A percentile compares a stretch with the other conserved stretches of the same genome.
Conservation (phyloP, 2,113 vertebrate species). For the Maccullochella peelii region DNA sequence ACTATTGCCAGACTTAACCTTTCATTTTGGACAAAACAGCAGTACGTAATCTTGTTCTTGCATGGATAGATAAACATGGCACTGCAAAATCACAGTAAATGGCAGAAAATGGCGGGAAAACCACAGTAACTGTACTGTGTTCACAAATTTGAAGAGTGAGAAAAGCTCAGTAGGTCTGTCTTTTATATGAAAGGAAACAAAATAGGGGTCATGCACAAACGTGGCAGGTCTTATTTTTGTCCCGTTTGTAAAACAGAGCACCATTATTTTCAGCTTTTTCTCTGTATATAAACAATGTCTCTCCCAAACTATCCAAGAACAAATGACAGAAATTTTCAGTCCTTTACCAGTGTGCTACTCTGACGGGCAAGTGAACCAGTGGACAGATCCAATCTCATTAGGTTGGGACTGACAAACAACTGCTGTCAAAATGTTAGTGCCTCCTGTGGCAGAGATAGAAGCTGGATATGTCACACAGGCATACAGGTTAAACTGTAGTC, state of each 20-base stretch:
- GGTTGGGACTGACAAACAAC: constrained; percentile 75
- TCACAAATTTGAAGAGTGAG: neutral
- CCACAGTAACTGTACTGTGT: neutral
- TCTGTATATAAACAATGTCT: constrained; percentile 12
- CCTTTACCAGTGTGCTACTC: constrained; percentile 39
- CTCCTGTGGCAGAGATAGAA: constrained; percentile 72
- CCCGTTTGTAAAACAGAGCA: neutral
- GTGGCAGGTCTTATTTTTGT: constrained; percentile 3
- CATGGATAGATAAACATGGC: neutral
- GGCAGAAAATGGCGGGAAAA: neutral
- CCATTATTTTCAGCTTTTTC: neutral
- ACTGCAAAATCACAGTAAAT: neutral
- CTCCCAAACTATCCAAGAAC: constrained; percentile 29
- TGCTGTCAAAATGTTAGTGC: constrained; percentile 78
- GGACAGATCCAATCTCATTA: constrained; percentile 73
- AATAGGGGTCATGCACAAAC: neutral
- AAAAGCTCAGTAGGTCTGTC: neutral
- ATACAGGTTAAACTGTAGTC: constrained; percentile 73
- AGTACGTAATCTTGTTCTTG: neutral
- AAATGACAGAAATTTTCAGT: constrained; percentile 59
- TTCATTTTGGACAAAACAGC: neutral
- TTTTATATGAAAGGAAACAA: constrained; percentile 9
- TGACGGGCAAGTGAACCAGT: constrained; percentile 39
- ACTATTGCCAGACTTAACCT: neutral
- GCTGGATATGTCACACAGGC: constrained; percentile 66